Percentiles rank a stretch among this genome's conserved stretches.
phyloP scores from a whole-genome alignment of 2,888 invertebrate genomes.

The Charanyca ferruginea region DNA sequence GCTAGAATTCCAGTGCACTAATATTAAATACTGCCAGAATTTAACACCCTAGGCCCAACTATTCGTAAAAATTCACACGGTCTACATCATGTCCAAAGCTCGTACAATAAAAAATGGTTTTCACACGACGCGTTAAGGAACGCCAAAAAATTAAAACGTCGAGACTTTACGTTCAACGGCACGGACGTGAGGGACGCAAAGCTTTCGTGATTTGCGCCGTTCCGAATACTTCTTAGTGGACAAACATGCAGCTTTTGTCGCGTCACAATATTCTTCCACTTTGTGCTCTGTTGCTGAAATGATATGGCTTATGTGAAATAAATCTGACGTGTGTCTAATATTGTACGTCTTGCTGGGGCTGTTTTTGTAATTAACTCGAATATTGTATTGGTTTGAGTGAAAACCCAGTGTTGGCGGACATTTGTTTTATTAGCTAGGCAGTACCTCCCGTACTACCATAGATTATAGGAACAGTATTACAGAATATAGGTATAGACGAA shows the following conservation, averaged over 20 bases:
- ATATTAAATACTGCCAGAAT: background rate
- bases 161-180: constrained; percentile 43
- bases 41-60: background rate
- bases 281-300: constrained; percentile 50
- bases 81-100: background rate
- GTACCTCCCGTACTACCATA: too few species aligned
- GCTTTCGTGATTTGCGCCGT: constrained; percentile 51
- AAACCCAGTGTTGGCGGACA: background rate
- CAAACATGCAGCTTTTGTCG: constrained; percentile 47
- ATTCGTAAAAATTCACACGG: background rate
- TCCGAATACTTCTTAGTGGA: constrained; percentile 57
- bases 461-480: too few species aligned
- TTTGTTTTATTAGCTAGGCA: background rate
- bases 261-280: constrained; percentile 39
- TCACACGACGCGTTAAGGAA: constrained; percentile 19
- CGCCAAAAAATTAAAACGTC: constrained; percentile 42
- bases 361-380: constrained; percentile 21
- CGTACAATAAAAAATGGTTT: constrained; percentile 6
- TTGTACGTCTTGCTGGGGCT: constrained; percentile 8
- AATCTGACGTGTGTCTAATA: constrained; percentile 30
- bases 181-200: constrained; percentile 52
- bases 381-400: background rate
- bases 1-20: too few species aligned
- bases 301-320: constrained; percentile 28
- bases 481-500: background rate